Base-by-base conservation (phyloP, 1,140 invertebrate species). In the Cheumatopsyche charites region DNA sequence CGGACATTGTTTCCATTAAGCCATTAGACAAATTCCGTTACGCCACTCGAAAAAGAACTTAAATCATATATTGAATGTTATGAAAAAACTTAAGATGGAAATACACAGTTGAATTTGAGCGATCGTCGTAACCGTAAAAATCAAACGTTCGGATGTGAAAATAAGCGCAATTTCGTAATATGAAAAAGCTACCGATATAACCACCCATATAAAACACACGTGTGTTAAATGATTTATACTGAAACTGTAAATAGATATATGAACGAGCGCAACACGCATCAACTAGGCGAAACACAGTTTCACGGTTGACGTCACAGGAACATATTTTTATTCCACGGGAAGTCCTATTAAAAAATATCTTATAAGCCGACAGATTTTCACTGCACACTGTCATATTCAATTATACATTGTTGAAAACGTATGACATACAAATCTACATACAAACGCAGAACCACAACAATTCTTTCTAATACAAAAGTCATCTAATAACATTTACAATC, bases 221-320 rank as follows among this genome's bases (percentile, higher is more conserved):
- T 17, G 47, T 17, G 47, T 52, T 52, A 52, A 52, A 15, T 52
- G 47, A 52, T 52, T 52, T 52, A 52, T 52, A 52, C 15, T 13
- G 15, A 19, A 17, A 17, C 55, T 25, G 55, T 13, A 58, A 58
- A 58, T 11, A 26, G 19, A 58, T 58, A 58, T 58, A 58, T 13
- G 55, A 26, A 58, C 55, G 21, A 12, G 21, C 21, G 21, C 13
- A 15, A 47, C 11, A 47, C 43, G 15, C 49, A 55, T 55, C 21
- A 55, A 23, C 15, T 19, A 55, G 49, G 6, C 19, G 15, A 15
- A 55, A 55, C 49, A 19, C 29, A 4, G 29, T 13, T 15, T 47
- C 43, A 47, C 43, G 12, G 15, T 23, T 58, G 55, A 58, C 55
- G 55, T 58, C 55, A 58, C 21, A 5, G 23, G 21, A 23, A 58